Evolutionary conservation across 2,888 invertebrate genomes (phyloP), one percentile per base, ranked within the genome.

Genomic region (Mantis religiosa): DNA sequence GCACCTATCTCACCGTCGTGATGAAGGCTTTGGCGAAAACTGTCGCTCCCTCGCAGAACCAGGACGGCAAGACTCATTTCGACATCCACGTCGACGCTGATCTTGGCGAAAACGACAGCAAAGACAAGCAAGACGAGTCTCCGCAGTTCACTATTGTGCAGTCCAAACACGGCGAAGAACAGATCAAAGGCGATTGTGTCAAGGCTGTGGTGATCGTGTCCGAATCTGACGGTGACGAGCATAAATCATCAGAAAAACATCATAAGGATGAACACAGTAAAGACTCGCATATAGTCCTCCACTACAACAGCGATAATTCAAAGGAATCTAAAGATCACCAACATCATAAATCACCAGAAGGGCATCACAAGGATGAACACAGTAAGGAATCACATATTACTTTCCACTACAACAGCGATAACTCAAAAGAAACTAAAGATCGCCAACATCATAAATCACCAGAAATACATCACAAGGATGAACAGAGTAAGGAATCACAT

Each of bases 41-140:
- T 1, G 86, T 86, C 0, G 86, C 54, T 25, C 71, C 86, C 12
- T 2, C 41, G 6, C 86, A 86, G 27, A 8, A 15, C 3, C 27
- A 28, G 6, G 86, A 86, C 25, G 86, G 86, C 14, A 86, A 81
- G 20, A 86, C 86, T 4, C 86, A 86, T 47, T 81, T 86, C 27
- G 86, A 86, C 25, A 71, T 86, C 25, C 86, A 86, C 8, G 86
- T 86, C 4, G 28, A 86, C 71, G 86, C 86, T 28, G 86, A 86
- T 20, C 54, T 71, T 71, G 54, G 54, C 4, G 54, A 71, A 20
- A 25, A 71, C 54, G 54, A 71, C 25, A 2, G 20, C 15, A 28
- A 28, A 25, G 7, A 25, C 82, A 81, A 81, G 81, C 25, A n/a
- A 81, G 71, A n/a, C 14, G 81, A 81, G 81, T 30, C 86, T 25